Evolutionary conservation across 2,888 invertebrate genomes (phyloP), one percentile per base, ranked within the genome.

Genomic region (Chaetoderma sp.): DNA sequence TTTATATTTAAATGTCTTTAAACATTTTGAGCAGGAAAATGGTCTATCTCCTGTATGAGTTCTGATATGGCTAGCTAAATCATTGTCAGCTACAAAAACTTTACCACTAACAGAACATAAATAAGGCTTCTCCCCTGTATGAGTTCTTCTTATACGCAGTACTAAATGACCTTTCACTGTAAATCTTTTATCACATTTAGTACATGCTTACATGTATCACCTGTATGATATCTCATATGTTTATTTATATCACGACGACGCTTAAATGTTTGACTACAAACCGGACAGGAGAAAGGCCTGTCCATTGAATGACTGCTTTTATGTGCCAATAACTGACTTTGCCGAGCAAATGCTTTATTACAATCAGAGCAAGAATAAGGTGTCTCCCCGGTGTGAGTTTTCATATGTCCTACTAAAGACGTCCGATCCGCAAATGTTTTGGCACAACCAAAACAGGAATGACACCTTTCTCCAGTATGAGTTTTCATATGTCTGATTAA

Each of bases 41-140:
- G 50, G 50, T 27, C n/a, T 50, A 13, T 50, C 50, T 10, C 50
- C 50, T 27, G 50, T 50, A 13, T 50, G 50, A 27, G 50, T 50
- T n/a, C 27, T 50, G n/a, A 27, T 50, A 16, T 50, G 50, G 18
- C 18, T 25, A 50, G 18, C 28, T 28, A 50, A 50, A 3, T 23
- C 27, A 25, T 25, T 18, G 6, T 21, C 18, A 23, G 27, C 28
- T 1, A n/a, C 18, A 27, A 50, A 50, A 13, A 28, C 13, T 50
- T 50, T 50, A 21, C 50, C 50, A 50, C 50, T 27, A 18, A 27
- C 16, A 3, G 6, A 25, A 50, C 50, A 50, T 16, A n/a, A 6
- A 50, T 10, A 50, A 23, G 50, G 50, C 18, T 18, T 50, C 50
- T 50, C 27, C 3, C 27, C 50, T 25, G 50, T 25, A 27, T 50